Base-by-base conservation (phyloP, 2,888 invertebrate genomes). In the Hemaris fuciformis region DNA sequence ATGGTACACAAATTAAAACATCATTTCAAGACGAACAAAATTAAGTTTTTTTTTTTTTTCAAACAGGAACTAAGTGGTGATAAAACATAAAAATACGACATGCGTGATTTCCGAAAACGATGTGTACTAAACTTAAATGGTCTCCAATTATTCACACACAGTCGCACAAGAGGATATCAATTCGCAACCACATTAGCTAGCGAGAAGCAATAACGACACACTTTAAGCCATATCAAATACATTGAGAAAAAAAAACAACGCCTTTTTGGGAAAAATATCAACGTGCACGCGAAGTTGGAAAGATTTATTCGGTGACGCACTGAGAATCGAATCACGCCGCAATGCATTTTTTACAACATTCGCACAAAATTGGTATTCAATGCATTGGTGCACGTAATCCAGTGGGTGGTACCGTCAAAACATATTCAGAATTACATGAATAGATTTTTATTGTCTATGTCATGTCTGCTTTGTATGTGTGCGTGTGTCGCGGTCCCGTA, bases 331-430 rank as follows among this genome's bases (percentile, higher is more conserved):
- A 76, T 84, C 88, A 81, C 77, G 77, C 77, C 78, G 76, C 80
- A 82, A 81, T 89, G 88, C 87, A 87, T 86, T 85, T 78, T 77
- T 81, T 80, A 70, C 69, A 78, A 77, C 67, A 69, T 53, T 53
- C 31, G 15, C 67, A 64, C 66, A 65, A 79, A 80, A 83, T 90
- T 88, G 81, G 89, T 90, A 90, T 90, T 88, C 89, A 79, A 71
- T 76, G 80, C 80, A 79, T 81, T 23, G 79, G 76, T 84, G 83
- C 86, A 85, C 71, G 74, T 90, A 88, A 91, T 89, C 79, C 79
- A 76, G 85, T 90, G 90, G 90, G 90, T 85, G 90, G 88, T 75
- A 75, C 81, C 78, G 66, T 67, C 68, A 70, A 73, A 71, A 83
- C 81, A 70, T 74, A 83, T 74, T 78, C 83, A 83, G 86, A 87